Percentiles rank a stretch among this genome's conserved stretches.
Evolutionary conservation across 2,113 vertebrate genomes (phyloP).

Genomic region (Vanacampus margaritifer): DNA sequence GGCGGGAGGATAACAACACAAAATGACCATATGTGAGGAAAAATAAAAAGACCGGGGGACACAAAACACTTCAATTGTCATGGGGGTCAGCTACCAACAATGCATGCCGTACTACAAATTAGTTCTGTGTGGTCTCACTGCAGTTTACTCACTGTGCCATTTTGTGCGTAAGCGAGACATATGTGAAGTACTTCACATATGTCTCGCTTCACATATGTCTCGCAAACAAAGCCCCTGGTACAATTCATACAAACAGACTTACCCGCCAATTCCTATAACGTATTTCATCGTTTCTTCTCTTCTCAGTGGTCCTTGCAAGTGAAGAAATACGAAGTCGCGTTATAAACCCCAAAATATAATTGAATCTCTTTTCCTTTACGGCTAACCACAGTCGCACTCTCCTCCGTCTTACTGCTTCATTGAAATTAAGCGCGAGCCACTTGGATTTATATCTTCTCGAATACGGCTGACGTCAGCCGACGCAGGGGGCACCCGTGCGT

Average conservation of each 20-base stretch:
- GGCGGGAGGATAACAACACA: no score
- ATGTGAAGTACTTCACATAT: no score
- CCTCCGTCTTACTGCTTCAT: background rate
- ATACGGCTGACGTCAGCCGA: background rate
- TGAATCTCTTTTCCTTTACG: no score
- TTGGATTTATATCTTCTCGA: slow-evolving; percentile 1
- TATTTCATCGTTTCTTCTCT: slow-evolving; percentile 65
- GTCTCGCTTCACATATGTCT: no score
- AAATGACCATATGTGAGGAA: no score
- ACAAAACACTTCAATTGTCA: background rate
- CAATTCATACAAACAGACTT: no score
- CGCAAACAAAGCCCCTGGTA: no score
- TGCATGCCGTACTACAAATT: background rate
- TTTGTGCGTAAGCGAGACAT: background rate
- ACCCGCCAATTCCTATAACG: slow-evolving; percentile 80
- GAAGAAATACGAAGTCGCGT: background rate
- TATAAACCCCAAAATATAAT: background rate
- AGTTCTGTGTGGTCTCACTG: background rate
- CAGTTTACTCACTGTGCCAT: background rate
- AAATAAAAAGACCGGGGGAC: background rate
- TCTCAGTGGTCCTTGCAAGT: background rate
- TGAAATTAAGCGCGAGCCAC: rapidly evolving
- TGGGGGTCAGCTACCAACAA: background rate
- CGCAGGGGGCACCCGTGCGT: background rate
- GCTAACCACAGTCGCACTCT: background rate